Evolutionary conservation across 2,888 invertebrate genomes (phyloP), one percentile per base, ranked within the genome.

Genomic region (Oxystoma pomonae): DNA sequence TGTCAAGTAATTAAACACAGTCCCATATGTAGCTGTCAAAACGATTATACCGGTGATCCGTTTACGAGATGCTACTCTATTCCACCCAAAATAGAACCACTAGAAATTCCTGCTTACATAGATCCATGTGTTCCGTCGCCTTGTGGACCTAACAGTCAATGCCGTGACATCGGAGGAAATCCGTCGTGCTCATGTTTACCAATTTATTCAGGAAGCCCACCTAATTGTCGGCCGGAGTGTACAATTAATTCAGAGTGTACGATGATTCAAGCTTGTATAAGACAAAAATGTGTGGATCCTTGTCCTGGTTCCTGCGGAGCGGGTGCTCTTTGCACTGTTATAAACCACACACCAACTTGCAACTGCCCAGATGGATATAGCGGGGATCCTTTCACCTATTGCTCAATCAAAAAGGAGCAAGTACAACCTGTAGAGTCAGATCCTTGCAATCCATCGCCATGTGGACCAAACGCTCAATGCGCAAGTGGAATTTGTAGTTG

Each of bases 191-290:
- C 90, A 60, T 93, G 93, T 75, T 77, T 88, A 63, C 80, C 85
- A 50, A 87, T 85, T 71, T 92, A 87, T 74, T 83, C 86, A 67
- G 92, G 92, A 58, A 86, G 86, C 68, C 90, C 92, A 59, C 90
- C 91, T 60, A 88, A 89, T 72, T 92, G 92, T 76, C 84, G 89
- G 49, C 91, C 92, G 5, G 92, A 92, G 79, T 92, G 92, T 77
- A 85, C 86, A 16, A 86, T 90, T 64, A 90, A 89, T 74, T 84
- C 90, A 0, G 91, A 92, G 76, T 92, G 92, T 76, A 78, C 87
- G 3, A 88, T 86, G 72, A 87, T 87, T 68, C 81, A 85, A 73
- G 90, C 91, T 2, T 92, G 92, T 73, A 87, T 88, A 49, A 87
- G 86, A 76, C 86, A 89, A 74, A 89, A 87, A 76, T 92, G 92